phyloP scores from a whole-genome alignment of 2,113 vertebrate genomes.

The Myxocyprinus asiaticus region DNA sequence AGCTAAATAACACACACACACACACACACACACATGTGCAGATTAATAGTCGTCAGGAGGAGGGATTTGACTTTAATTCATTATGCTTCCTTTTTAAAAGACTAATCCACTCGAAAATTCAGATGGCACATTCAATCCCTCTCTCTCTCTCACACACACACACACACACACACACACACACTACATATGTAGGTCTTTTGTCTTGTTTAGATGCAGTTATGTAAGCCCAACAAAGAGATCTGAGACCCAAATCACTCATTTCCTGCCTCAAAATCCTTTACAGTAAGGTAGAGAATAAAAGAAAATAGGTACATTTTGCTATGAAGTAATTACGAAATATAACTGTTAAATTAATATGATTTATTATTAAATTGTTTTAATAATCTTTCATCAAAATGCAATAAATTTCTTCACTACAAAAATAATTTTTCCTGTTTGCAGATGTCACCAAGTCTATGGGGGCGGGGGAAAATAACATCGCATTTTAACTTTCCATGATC shows the following conservation, averaged over 20 bases:
- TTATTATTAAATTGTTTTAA: too few relatives aligned
- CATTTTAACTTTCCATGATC: too few relatives aligned
- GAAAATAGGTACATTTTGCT: too few relatives aligned
- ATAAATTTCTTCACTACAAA: too few relatives aligned
- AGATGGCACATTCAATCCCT: not conserved
- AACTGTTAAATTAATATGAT: too few relatives aligned
- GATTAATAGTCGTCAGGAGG: conserved; percentile 63
- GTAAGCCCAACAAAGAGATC: conserved; percentile 13
- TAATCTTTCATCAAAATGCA: too few relatives aligned
- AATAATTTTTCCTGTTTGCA: too few relatives aligned
- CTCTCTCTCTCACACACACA: not conserved
- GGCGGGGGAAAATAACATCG: too few relatives aligned
- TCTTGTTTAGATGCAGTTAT: conserved; percentile 4
- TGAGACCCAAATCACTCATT: not conserved
- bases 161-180: not conserved
- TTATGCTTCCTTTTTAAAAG: conserved; percentile 54
- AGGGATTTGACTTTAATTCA: conserved; percentile 63
- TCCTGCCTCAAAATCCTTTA: not conserved
- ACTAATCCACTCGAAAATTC: conserved; percentile 53
- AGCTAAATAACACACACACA: conserved; percentile 15
- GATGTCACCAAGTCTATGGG: too few relatives aligned
- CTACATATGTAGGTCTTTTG: not conserved
- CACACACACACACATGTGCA: not conserved
- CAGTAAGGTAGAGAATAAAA: too few relatives aligned
- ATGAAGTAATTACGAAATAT: too few relatives aligned